Evolutionary conservation across 35 echinoderm and acorn worm genomes (phyloP).

Genomic region (Amphiura filiformis): DNA sequence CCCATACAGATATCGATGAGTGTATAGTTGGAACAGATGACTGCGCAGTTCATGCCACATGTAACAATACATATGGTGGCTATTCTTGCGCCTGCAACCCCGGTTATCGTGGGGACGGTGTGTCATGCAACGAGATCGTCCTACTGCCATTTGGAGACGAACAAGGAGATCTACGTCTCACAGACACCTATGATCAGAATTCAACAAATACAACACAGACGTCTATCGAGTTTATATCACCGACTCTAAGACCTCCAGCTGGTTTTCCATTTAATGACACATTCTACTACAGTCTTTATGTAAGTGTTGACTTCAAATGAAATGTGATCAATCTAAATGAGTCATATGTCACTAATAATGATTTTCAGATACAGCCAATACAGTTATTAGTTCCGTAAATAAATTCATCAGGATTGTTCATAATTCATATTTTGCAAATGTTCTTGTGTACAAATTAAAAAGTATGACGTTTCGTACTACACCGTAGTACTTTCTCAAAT

Average conservation of each 20-base stretch:
- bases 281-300: conserved; percentile 1
- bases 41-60: not conserved
- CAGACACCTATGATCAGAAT: no score
- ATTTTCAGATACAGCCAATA: no score
- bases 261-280: not conserved
- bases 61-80: not conserved
- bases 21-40: not conserved
- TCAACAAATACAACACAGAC: not conserved
- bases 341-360: no score
- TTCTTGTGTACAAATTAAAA: no score
- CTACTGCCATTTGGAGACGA: not conserved
- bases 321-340: no score
- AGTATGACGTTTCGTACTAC: no score
- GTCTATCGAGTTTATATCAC: not conserved
- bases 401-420: no score
- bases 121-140: not conserved
- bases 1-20: not conserved
- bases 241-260: not conserved
- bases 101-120: not conserved
- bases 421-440: no score
- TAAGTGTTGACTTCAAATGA: no score
- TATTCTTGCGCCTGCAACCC: not conserved
- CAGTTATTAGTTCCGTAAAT: no score
- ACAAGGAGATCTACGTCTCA: not conserved
- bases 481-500: no score